Evolutionary conservation across 2,888 invertebrate genomes (phyloP).

Genomic region (Cheilosia scutellata): DNA sequence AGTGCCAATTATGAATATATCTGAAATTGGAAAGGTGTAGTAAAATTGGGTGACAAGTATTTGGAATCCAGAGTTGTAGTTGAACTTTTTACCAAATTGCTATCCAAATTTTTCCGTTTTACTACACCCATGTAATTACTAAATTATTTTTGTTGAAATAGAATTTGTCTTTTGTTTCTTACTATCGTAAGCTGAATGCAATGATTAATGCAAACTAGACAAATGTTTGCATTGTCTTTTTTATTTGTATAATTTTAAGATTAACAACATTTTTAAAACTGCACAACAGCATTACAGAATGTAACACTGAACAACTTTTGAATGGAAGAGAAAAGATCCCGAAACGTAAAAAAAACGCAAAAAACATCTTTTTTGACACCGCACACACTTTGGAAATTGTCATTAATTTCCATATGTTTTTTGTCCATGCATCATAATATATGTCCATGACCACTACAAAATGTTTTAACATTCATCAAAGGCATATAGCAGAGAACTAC

Average conservation of each 20-base stretch:
- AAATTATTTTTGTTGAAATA: conserved; percentile 64
- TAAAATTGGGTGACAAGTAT: conserved; percentile 31
- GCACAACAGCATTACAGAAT: conserved; percentile 71
- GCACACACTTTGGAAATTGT: conserved; percentile 57
- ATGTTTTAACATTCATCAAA: conserved; percentile 4
- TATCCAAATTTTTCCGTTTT: conserved; percentile 24
- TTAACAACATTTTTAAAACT: conserved; percentile 55
- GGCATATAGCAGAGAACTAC: background rate
- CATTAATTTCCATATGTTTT: conserved; percentile 39
- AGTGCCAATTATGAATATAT: conserved; percentile 14
- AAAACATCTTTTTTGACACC: conserved; percentile 77
- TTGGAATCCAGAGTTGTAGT: conserved; percentile 3
- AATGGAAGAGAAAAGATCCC: conserved; percentile 41
- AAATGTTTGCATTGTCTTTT: conserved; percentile 31
- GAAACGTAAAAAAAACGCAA: conserved; percentile 51
- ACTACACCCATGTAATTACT: conserved; percentile 52
- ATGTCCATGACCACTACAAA: conserved; percentile 17
- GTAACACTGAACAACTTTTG: conserved; percentile 65
- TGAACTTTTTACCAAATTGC: background rate
- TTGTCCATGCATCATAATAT: conserved; percentile 43
- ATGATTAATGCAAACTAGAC: conserved; percentile 25
- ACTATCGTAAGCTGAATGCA: conserved; percentile 45
- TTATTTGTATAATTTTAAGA: conserved; percentile 38
- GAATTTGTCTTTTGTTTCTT: conserved; percentile 48
- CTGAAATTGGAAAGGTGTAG: conserved; percentile 22